Evolutionary conservation across 92 coral and sea anemone species (phyloP).

Genomic region (Micromussa lordhowensis): DNA sequence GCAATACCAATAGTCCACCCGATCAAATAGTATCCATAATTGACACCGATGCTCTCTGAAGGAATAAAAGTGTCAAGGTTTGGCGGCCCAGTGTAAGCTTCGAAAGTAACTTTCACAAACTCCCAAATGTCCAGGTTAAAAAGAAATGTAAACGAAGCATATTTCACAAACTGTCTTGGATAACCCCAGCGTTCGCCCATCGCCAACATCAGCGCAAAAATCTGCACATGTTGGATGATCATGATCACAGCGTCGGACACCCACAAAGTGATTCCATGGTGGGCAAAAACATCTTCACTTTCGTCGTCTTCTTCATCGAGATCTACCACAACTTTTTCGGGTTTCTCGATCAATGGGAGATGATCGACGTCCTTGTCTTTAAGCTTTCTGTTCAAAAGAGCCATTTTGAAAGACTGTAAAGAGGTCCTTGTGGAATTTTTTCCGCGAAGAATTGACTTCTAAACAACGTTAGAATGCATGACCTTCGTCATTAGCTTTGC

Average conservation of each 20-base stretch:
- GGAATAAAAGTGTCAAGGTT: conserved; percentile 69
- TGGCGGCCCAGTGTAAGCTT: conserved; percentile 80
- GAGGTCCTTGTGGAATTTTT: conserved; percentile 10
- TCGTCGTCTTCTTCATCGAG: conserved; percentile 84
- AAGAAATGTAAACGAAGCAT: conserved; percentile 75
- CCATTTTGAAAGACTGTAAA: conserved; percentile 69
- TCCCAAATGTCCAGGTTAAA: conserved; percentile 97
- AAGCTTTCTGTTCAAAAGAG: conserved; percentile 91
- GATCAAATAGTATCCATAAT: conserved; percentile 83
- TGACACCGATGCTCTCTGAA: conserved; percentile 73
- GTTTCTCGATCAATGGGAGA: conserved; percentile 80
- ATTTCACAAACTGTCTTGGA: conserved; percentile 83
- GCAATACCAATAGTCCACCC: conserved; percentile 80
- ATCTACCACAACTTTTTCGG: conserved; percentile 90
- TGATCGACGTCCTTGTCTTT: conserved; percentile 87
- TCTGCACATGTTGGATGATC: conserved; percentile 94
- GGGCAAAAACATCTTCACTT: conserved; percentile 78
- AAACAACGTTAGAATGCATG: conserved; percentile 75
- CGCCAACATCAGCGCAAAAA: conserved; percentile 89
- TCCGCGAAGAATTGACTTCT: conserved; percentile 16
- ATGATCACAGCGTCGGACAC: conserved; percentile 95
- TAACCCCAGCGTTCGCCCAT: conserved; percentile 98
- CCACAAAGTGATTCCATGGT: conserved; percentile 98
- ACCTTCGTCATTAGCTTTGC: conserved; percentile 55
- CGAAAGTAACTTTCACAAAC: conserved; percentile 73